phyloP scores from a whole-genome alignment of 2,888 invertebrate genomes.

The Cheilosia variabilis region DNA sequence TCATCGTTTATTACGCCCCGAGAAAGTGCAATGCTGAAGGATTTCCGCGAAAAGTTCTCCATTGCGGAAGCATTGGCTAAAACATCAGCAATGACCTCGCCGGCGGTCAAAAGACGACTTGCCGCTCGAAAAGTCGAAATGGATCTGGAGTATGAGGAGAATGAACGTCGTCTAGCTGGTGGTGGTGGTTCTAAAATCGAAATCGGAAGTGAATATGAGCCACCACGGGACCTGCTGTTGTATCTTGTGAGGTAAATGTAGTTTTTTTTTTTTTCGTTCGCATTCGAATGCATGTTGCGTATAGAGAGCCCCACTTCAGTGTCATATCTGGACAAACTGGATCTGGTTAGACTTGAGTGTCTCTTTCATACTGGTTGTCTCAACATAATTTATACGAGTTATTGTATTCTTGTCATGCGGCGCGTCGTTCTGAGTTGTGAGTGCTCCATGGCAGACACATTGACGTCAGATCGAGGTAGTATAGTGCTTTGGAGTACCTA shows the following conservation, averaged over 20 bases:
- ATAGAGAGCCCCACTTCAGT: constrained; percentile 35
- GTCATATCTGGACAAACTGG: constrained; percentile 53
- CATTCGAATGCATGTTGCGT: constrained; percentile 7
- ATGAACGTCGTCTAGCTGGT: constrained; percentile 65
- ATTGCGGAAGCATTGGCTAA: constrained; percentile 86
- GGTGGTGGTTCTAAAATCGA: constrained; percentile 69
- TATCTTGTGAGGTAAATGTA: constrained; percentile 87
- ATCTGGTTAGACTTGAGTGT: constrained; percentile 66
- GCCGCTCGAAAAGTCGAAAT: constrained; percentile 85
- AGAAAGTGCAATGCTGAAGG: constrained; percentile 79
- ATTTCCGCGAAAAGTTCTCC: constrained; percentile 84
- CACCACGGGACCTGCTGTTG: constrained; percentile 86
- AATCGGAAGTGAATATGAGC: constrained; percentile 84
- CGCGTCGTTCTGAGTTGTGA: not conserved
- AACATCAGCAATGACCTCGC: constrained; percentile 86
- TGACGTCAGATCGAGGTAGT: constrained; percentile 58
- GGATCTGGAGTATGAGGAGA: constrained; percentile 81
- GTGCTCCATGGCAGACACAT: constrained; percentile 55
- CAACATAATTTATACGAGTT: constrained; percentile 19
- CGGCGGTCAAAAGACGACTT: constrained; percentile 85
- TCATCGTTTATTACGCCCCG: constrained; percentile 74
- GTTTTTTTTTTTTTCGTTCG: constrained; percentile 6
- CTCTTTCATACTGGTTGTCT: not conserved
- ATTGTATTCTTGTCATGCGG: constrained; percentile 39
- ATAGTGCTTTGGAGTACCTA: constrained; percentile 19